Evolutionary conservation across 2,113 vertebrate species (phyloP), one percentile per base, ranked within the genome.

Genomic region (Elanus axillaris): DNA sequence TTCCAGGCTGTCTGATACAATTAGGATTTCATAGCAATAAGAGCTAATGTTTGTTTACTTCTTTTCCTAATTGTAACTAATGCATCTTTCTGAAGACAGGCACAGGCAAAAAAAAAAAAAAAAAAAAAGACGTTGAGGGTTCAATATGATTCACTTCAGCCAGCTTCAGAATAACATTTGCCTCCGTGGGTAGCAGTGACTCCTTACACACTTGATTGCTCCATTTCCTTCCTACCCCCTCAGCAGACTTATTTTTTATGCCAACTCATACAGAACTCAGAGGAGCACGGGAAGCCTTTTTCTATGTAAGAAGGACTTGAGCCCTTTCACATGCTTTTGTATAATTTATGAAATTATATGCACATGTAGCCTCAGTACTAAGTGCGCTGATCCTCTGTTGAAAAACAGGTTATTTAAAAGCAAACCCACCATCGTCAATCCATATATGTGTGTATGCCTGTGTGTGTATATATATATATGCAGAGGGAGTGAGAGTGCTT

Each of bases 181-280:
- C 40, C 45, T 95, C 42, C 3, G 10, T 42, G 93, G 89, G 77
- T 29, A 95, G 77, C 89, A 87, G 63, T 95, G 97, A 95, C 91
- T 97, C 94, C 84, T 93, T 89, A 50, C 94, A 92, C 84, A 87
- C 69, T 93, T 90, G 86, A 93, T 96, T 97, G 91, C 93, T 97
- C 96, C 86, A 95, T 95, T 96, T 95, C 88, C 97, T 96, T 82
- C 58, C 94, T 86, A 15, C 63, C 64, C 82, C 52, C 83, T 89
- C 73, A 89, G 82, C 64, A 91, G 71, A 60, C 18, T 43, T 60
- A 50, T 74, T 82, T 83, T 9, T 60, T 12, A 52, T 91, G 93
- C 91, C 93, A 93, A 27, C 94, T 94, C 89, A 79, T 26, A 84
- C 62, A 91, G 69, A 94, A 75, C 84, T 96, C 3, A 0, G 21